Base-by-base conservation (phyloP, 2,888 invertebrate species). In the Morpho helenor region DNA sequence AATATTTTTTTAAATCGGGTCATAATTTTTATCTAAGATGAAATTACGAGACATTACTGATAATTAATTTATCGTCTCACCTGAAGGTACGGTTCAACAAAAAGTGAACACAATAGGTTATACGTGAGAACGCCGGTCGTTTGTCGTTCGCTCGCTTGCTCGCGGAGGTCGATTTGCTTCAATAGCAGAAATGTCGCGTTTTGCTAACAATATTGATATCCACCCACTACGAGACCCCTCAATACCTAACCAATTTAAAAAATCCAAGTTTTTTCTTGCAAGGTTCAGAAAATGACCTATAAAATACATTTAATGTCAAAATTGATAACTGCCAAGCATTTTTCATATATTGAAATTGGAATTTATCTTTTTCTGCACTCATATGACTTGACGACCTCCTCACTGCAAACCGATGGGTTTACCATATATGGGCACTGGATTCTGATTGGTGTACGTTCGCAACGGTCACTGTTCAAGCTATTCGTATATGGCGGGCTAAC, bases 361-460 rank as follows among this genome's bases (percentile, higher is more conserved):
- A 82, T 70, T 60, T 65, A 71, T 74, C 73, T 75, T 75, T 73
- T 77, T 77, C 75, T 74, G 69, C 70, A 66, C 68, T 71, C 54
- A 62, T 59, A 59, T 57, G 60, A 66, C 52, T 56, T 57, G 54
- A 41, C 58, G 57, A 65, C 65, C 82, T 85, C 84, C 90, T 87
- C 89, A 83, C 90, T 73, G 75, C 76, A 80, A 82, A 91, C 91
- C 91, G 92, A 91, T 93, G 92, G 92, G 92, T 92, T 94, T 93
- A 93, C 95, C 95, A 93, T 95, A 95, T 95, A 95, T 94, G 95
- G 95, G 93, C 94, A 95, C 94, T 93, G 92, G 75, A 71, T 79
- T 85, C 82, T 89, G 91, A 95, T 95, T 95, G 95, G 95, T 88
- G 66, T 76, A 87, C 79, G 71, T 70, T 66, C 70, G 73, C 84